Base-by-base conservation (phyloP, 2,888 invertebrate genomes). In the Diplazon laetatorius region DNA sequence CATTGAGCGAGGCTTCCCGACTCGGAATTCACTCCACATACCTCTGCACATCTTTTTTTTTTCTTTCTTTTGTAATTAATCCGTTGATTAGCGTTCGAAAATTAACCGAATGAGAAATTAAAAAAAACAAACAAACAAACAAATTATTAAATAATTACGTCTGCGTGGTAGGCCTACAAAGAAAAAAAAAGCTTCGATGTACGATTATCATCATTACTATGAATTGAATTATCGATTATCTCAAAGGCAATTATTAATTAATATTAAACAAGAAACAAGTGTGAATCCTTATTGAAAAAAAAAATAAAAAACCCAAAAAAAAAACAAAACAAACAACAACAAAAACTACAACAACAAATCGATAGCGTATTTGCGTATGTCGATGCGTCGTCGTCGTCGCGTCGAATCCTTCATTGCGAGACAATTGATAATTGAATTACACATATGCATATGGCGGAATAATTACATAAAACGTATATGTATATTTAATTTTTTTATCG, bases 171-270 rank as follows among this genome's bases (percentile, higher is more conserved):
- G 79, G 79, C 79, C 79, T 79, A 79, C 68, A 30, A 30, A 30
- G 25, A 18, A 48, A 72, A 72, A 42, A 79, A 48, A 76, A 68
- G 72, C 79, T 76, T 79, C 59, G 79, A 76, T 76, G 79, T 72
- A 68, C 63, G 48, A 76, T 76, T 52, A 73, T 76, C 65, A 76
- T 76, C 70, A 50, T 70, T 70, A 70, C 44, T 70, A 59, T 76
- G 50, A 63, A 65, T 70, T 44, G 16, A 70, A 65, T 65, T 48
- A 70, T 59, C 20, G 42, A 65, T 59, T 37, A 46, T 48, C 59
- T 46, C 50, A 50, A 77, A 44, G 60, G 48, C 39, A 44, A 50
- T 59, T 79, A 57, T 68, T 35, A 46, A 71, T 65, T 60, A 46
- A 48, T 35, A 50, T 35, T 44, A 66, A 50, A 65, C n/a, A 60